These are phyloP conservation scores for Synanthedon formicaeformis DNA, from an alignment of 2,888 invertebrate genomes.

Conservation along the genomic window DNA sequence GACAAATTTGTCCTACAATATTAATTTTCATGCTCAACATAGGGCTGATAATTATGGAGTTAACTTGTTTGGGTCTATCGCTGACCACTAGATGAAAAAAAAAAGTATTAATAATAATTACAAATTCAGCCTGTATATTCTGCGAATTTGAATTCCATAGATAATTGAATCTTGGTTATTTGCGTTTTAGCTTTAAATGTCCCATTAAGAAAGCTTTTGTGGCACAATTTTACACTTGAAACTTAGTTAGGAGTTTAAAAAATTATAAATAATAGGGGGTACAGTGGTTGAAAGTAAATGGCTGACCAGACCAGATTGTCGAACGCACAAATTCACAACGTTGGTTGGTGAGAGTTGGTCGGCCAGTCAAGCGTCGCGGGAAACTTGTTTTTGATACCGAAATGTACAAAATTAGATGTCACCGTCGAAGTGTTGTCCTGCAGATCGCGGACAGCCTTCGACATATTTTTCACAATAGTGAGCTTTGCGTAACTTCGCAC, in stretches of 20 bases:
- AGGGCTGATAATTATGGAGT: too few relatives aligned
- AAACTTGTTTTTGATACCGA: conserved; percentile 16
- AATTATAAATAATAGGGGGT: conserved; percentile 54
- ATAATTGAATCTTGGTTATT: conserved; percentile 8
- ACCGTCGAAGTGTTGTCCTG: conserved; percentile 34
- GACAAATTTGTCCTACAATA: too few relatives aligned
- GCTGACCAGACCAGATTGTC: conserved; percentile 6
- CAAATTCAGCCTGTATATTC: too few relatives aligned
- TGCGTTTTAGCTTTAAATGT: conserved; percentile 41
- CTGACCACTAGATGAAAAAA: too few relatives aligned
- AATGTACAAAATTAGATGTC: conserved; percentile 51
- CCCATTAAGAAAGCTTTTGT: conserved; percentile 49
- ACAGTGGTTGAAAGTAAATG: conserved; percentile 33
- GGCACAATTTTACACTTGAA: conserved; percentile 64
- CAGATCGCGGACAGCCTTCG: conserved; percentile 32
- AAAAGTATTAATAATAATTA: too few relatives aligned
- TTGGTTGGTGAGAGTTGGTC: conserved; percentile 10
- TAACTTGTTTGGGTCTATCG: too few relatives aligned
- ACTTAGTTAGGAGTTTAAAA: conserved; percentile 60
- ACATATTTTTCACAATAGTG: conserved; percentile 37
- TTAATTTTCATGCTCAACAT: too few relatives aligned
- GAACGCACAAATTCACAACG: conserved; percentile 16
- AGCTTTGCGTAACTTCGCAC: conserved; percentile 35
- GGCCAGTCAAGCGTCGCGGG: conserved; percentile 9
- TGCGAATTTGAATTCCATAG: too few relatives aligned